Percentiles rank a stretch among this genome's conserved stretches.
These are phyloP conservation scores for Galagoides demidoff DNA, from an alignment of 2,797 vertebrate species.

Conservation along the genomic window DNA sequence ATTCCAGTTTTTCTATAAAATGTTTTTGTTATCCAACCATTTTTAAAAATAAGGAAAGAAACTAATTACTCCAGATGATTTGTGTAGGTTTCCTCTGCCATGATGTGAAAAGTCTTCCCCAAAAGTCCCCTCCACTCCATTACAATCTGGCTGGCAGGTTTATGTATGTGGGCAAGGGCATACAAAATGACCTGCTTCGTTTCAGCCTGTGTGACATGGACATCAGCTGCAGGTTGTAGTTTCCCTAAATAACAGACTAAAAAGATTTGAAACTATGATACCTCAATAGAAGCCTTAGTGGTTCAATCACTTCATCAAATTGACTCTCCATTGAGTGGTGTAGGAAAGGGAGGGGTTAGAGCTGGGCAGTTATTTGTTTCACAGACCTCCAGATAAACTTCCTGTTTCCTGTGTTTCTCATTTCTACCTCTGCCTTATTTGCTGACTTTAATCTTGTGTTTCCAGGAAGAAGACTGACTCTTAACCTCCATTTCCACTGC, in stretches of 20 bases:
- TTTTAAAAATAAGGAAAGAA: conserved; percentile 46
- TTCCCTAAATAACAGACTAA: background rate
- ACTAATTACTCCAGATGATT: background rate
- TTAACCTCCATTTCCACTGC: background rate
- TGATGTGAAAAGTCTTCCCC: background rate
- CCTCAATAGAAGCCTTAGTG: background rate
- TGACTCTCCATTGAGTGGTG: background rate
- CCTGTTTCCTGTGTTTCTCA: background rate
- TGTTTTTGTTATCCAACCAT: background rate
- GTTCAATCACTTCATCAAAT: background rate
- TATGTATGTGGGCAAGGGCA: background rate
- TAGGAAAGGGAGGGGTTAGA: background rate
- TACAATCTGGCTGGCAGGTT: background rate
- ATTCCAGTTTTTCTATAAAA: background rate
- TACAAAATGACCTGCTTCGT: background rate
- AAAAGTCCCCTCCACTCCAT: background rate
- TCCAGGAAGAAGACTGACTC: background rate
- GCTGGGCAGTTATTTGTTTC: background rate
- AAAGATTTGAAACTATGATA: background rate
- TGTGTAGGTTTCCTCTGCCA: background rate
- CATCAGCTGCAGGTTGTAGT: background rate
- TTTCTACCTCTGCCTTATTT: background rate
- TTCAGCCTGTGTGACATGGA: background rate
- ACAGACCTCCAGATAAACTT: background rate
- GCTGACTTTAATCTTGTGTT: background rate